Percentiles rank a stretch among this genome's conserved stretches.
Evolutionary conservation across 2,113 vertebrate species (phyloP).

Genomic region (Mesoclemmys tuberculata): DNA sequence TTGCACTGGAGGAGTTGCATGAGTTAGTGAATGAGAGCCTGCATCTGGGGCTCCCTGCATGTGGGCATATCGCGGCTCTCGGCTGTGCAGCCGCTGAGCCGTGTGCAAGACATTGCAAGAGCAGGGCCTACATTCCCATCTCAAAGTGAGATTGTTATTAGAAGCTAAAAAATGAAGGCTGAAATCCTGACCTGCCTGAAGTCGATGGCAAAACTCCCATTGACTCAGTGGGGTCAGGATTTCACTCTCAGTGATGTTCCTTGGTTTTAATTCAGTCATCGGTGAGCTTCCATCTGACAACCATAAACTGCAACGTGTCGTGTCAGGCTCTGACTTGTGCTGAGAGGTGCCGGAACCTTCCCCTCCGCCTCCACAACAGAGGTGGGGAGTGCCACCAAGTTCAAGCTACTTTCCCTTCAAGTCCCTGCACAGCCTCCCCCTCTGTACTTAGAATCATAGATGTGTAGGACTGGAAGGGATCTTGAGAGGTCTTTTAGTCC

Average conservation of each 20-base stretch:
- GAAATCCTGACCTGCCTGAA: not conserved
- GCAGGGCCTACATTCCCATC: not conserved
- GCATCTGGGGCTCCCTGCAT: not conserved
- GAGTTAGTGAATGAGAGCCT: no score
- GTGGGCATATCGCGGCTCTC: not conserved
- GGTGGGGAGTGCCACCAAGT: not conserved
- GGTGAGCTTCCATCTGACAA: not conserved
- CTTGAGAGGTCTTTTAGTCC: no score
- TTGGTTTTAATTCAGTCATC: not conserved
- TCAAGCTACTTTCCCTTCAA: not conserved
- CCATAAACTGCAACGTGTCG: not conserved
- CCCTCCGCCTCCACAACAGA: not conserved
- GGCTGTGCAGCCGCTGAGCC: not conserved
- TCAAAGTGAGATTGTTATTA: fast-evolving
- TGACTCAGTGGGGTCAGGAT: not conserved
- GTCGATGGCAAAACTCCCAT: not conserved
- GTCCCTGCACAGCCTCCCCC: not conserved
- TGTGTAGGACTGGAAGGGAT: no score
- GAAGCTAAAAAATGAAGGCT: not conserved
- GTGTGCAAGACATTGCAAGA: not conserved
- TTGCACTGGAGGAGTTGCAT: not conserved
- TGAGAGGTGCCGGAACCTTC: not conserved
- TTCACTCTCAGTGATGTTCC: no score
- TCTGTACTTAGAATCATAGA: not conserved
- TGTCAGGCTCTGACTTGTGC: not conserved